Base-by-base conservation (phyloP, 2,888 invertebrate genomes). In the Lasioglossum figueresi region DNA sequence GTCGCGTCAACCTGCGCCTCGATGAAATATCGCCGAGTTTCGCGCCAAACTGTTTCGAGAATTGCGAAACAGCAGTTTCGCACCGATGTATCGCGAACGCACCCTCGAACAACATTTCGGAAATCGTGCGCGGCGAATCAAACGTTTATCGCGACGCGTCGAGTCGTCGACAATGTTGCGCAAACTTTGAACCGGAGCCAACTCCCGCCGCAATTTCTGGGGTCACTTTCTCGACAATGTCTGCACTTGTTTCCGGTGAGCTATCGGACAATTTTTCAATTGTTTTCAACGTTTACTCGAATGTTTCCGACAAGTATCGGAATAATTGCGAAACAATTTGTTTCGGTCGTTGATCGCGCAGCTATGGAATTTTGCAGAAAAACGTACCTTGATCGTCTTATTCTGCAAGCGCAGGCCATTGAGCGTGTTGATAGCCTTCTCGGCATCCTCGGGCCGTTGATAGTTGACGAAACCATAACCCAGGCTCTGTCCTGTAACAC, bases 381-480 rank as follows among this genome's bases (percentile, higher is more conserved):
- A 34, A 66, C 68, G 34, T 68, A 99, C 99, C 97, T 99, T 99
- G 94, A 99, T 99, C 73, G 99, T 99, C 97, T 99, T 99, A 96
- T 99, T 99, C 96, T 99, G 99, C 92, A 99, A 97, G 90, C 99
- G 97, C 92, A 99, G 97, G 88, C 99, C 99, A 96, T 99, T 99
- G 92, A 99, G 97, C 82, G 99, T 99, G 95, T 98, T 98, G 95
- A 99, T 99, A 87, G 99, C 99, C 96, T 99, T 99, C 95, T 99
- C 98, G 86, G 99, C 99, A 95, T 99, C 99, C 95, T 99, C 99
- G 79, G 98, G 97, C 91, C 98, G 97, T 95, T 99, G 98, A 96
- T 99, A 99, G 96, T 99, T 99, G 94, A 99, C 99, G 96, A 99
- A 99, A 92, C 99, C 99, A 96, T 99, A 99, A 93, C 99, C 99